phyloP scores from a whole-genome alignment of 2,888 invertebrate species.

The Pollenia angustigena region DNA sequence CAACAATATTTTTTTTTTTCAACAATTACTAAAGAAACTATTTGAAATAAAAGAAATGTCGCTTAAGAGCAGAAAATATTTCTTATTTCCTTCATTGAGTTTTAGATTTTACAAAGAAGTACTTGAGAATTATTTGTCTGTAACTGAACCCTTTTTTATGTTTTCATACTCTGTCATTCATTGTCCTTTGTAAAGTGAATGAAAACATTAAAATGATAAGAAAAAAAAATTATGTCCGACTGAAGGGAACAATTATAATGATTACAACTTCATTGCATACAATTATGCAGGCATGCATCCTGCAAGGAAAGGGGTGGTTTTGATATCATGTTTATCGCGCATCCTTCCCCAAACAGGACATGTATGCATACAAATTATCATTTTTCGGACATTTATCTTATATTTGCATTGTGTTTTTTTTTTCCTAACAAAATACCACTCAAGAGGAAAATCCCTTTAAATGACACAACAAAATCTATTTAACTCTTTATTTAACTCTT shows the following conservation, averaged over 20 bases:
- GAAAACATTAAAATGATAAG: slow-evolving; percentile 67
- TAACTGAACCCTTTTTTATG: slow-evolving; percentile 58
- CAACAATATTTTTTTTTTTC: slow-evolving; percentile 6
- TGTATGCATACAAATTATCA: slow-evolving; percentile 76
- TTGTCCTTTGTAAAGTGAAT: slow-evolving; percentile 48
- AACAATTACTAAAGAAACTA: slow-evolving; percentile 2
- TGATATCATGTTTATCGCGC: slow-evolving; percentile 3
- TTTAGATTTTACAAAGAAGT: slow-evolving; percentile 48
- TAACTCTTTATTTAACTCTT: slow-evolving; percentile 73
- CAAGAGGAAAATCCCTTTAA: slow-evolving; percentile 73
- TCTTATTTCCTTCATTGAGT: not conserved
- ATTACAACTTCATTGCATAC: slow-evolving; percentile 83
- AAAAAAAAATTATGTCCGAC: slow-evolving; percentile 67
- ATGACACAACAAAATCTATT: slow-evolving; percentile 72
- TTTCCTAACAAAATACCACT: slow-evolving; percentile 49
- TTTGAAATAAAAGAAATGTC: slow-evolving; percentile 44
- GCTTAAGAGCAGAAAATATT: slow-evolving; percentile 48
- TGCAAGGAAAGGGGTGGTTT: slow-evolving; percentile 50
- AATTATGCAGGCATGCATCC: slow-evolving; percentile 61
- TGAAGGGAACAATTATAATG: slow-evolving; percentile 82
- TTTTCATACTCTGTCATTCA: slow-evolving; percentile 12
- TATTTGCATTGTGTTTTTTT: slow-evolving; percentile 45
- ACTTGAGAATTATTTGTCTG: slow-evolving; percentile 65
- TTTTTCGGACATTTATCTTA: slow-evolving; percentile 78
- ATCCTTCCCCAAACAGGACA: slow-evolving; percentile 59